A percentile compares a stretch with the other conserved stretches of the same genome.
Conservation (phyloP, 2,888 invertebrate species). For the Candidula unifasciata region DNA sequence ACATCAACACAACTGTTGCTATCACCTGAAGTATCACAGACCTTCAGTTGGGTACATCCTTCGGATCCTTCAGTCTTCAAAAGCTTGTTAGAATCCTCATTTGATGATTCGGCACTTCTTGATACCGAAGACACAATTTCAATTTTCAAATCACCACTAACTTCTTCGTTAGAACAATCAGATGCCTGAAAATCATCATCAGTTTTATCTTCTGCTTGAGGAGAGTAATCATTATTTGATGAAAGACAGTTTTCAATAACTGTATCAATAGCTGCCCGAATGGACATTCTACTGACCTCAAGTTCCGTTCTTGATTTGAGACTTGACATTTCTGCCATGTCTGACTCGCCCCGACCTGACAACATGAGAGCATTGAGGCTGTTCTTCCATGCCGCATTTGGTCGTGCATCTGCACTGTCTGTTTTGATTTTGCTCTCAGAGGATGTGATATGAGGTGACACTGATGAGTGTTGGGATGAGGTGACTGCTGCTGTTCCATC, state of each 20-base stretch:
- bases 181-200: not conserved
- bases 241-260: conserved; percentile 56
- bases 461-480: not conserved
- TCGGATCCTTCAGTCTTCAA: not conserved
- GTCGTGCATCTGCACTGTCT: not conserved
- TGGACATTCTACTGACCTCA: conserved; percentile 53
- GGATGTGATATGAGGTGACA: not conserved
- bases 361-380: not conserved
- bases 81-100: not conserved
- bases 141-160: not conserved
- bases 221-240: conserved; percentile 15
- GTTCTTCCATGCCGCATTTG: not conserved
- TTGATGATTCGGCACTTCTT: not conserved
- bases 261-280: conserved; percentile 56
- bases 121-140: not conserved
- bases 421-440: not conserved
- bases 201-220: not conserved
- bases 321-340: not conserved
- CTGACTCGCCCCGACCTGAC: not conserved
- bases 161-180: not conserved
- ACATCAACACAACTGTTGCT: not conserved
- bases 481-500: conserved; percentile 12
- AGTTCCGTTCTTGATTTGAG: conserved; percentile 28
- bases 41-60: not conserved
- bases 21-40: not conserved